Percentiles rank a stretch among this genome's conserved stretches.
phyloP scores from a whole-genome alignment of 2,113 vertebrate genomes.

The Calidris pugnax region DNA sequence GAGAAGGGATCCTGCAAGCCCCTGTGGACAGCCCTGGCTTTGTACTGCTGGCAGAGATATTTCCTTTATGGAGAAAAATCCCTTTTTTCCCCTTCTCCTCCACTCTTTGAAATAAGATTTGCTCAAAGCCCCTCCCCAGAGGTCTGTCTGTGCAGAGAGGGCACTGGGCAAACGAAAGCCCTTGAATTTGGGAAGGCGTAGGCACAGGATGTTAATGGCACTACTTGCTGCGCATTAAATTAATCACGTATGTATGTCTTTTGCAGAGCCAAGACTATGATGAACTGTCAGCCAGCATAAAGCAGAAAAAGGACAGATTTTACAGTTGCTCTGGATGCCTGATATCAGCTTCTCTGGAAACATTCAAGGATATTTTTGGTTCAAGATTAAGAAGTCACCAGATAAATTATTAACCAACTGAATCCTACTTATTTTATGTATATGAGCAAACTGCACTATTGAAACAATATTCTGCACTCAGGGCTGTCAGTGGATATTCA shows the following conservation, averaged over 20 bases:
- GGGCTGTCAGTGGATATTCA: slow-evolving; percentile 51
- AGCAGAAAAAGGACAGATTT: slow-evolving; percentile 53
- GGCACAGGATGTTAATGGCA: neutral
- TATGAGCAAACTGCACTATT: slow-evolving; percentile 37
- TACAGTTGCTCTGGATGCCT: slow-evolving; percentile 43
- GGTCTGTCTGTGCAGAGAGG: neutral
- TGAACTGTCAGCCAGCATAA: slow-evolving; percentile 46
- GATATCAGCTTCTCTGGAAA: slow-evolving; percentile 44
- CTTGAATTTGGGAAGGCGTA: neutral
- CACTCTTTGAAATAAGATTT: neutral
- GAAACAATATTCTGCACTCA: slow-evolving; percentile 46
- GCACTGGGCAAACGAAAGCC: neutral
- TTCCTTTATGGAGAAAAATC: neutral
- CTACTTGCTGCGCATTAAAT: neutral
- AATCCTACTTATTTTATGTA: slow-evolving; percentile 37
- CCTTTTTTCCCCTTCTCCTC: neutral
- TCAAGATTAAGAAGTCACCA: slow-evolving; percentile 52
- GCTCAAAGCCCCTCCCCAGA: neutral
- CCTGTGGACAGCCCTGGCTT: neutral
- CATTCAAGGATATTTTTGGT: slow-evolving; percentile 44
- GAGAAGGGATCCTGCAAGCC: neutral
- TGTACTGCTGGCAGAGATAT: neutral
- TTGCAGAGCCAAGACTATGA: slow-evolving; percentile 9
- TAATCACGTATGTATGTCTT: neutral
- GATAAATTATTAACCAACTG: slow-evolving; percentile 55